phyloP scores from a whole-genome alignment of 1,140 invertebrate species.

The Drosophila burlai region DNA sequence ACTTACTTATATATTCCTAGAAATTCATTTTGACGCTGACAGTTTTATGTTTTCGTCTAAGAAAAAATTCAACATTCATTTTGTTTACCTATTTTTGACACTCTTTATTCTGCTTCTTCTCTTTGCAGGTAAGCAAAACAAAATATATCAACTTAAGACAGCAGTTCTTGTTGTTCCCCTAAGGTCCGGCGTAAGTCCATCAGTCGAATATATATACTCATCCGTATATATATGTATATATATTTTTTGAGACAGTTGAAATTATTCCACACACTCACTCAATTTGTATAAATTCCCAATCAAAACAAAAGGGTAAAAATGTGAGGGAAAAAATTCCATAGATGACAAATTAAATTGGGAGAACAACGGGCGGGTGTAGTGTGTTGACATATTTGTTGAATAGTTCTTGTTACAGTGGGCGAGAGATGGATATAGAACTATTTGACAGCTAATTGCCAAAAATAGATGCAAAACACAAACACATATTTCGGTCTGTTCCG shows the following conservation, averaged over 20 bases:
- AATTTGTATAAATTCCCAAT: conserved; percentile 69
- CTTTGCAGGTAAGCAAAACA: conserved; percentile 74
- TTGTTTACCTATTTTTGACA: conserved; percentile 70
- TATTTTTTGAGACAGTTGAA: conserved; percentile 22
- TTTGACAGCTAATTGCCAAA: conserved; percentile 48
- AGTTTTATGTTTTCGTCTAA: conserved; percentile 50
- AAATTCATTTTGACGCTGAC: conserved; percentile 47
- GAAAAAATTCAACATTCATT: conserved; percentile 32
- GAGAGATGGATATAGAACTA: neutral
- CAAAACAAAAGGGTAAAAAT: conserved; percentile 47
- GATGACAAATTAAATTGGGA: conserved; percentile 28
- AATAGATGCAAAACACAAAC: conserved; percentile 30
- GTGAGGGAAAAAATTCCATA: conserved; percentile 54
- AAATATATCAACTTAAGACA: conserved; percentile 24
- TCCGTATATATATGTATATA: conserved; percentile 7
- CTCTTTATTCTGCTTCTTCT: conserved; percentile 48
- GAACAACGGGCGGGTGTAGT: conserved; percentile 15
- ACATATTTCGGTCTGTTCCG: conserved; percentile 14
- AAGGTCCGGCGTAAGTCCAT: conserved; percentile 65
- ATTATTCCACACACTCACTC: conserved; percentile 57
- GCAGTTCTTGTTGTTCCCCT: conserved; percentile 5
- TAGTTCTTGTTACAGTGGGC: conserved; percentile 17
- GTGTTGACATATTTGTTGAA: conserved; percentile 37
- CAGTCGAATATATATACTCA: conserved; percentile 23
- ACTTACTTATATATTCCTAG: conserved; percentile 16